Percentiles rank a stretch among this genome's conserved stretches.
phyloP scores from a whole-genome alignment of 2,113 vertebrate genomes.

The Crypturellus undulatus region DNA sequence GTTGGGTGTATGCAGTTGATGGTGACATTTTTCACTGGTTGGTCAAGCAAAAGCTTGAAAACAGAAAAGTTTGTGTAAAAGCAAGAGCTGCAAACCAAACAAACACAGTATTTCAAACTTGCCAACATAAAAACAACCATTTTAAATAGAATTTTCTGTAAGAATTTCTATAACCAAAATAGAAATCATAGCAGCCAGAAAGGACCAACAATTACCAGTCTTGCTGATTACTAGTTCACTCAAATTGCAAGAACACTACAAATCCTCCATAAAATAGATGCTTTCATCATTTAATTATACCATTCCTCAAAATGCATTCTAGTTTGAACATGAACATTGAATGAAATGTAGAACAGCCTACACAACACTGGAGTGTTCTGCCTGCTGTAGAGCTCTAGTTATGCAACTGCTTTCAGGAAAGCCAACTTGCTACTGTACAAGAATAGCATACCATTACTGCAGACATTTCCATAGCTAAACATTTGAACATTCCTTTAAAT shows the following conservation, averaged over 20 bases:
- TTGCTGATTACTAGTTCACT: neutral
- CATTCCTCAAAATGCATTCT: neutral
- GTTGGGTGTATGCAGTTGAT: neutral
- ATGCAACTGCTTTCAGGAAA: neutral
- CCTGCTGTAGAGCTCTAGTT: neutral
- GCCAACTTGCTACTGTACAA: neutral
- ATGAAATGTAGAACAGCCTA: neutral
- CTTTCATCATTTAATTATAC: neutral
- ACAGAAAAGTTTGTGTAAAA: neutral
- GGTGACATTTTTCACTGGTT: neutral
- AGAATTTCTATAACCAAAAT: neutral
- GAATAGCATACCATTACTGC: neutral
- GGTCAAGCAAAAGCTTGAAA: neutral
- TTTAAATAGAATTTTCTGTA: neutral
- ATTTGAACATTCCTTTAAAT: neutral
- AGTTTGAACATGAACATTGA: neutral
- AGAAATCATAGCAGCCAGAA: neutral
- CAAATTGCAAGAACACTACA: neutral
- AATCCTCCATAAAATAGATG: neutral
- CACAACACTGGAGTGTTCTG: neutral
- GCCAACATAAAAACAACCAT: neutral
- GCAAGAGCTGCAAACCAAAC: neutral
- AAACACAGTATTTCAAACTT: neutral
- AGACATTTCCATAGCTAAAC: neutral
- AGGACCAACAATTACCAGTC: neutral